These are phyloP conservation scores for Hirtodrosophila trivittata DNA, from an alignment of 2,888 invertebrate species.

Conservation along the genomic window DNA sequence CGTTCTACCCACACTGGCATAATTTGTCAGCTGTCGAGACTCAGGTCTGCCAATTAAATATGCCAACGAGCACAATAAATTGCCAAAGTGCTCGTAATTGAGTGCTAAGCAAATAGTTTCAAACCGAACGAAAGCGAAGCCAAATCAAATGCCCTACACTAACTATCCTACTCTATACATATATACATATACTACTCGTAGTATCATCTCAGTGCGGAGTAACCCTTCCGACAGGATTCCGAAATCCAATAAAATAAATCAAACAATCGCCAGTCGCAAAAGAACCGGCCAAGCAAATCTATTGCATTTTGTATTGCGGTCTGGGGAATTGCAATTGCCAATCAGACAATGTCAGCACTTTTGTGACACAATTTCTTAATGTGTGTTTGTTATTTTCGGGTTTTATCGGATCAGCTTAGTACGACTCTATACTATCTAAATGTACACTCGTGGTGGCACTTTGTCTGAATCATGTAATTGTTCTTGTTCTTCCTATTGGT, in stretches of 20 bases:
- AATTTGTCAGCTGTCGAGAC: too few relatives aligned
- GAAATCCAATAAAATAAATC: too few relatives aligned
- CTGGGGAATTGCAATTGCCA: constrained; percentile 49
- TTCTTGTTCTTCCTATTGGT: too few relatives aligned
- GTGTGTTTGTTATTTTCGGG: constrained; percentile 34
- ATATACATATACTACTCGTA: constrained; percentile 8
- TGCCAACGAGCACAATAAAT: constrained; percentile 63
- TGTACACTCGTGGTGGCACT: too few relatives aligned
- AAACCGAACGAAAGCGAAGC: constrained; percentile 38
- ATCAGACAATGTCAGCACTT: constrained; percentile 60
- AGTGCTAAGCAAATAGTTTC: constrained; percentile 55
- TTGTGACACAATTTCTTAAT: constrained; percentile 41
- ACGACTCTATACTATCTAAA: too few relatives aligned
- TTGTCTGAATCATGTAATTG: too few relatives aligned
- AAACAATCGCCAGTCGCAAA: too few relatives aligned
- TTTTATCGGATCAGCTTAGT: constrained; percentile 22
- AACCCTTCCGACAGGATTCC: too few relatives aligned
- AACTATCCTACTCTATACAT: too few relatives aligned
- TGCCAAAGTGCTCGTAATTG: constrained; percentile 55
- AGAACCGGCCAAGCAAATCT: constrained; percentile 40
- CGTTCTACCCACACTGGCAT: too few relatives aligned
- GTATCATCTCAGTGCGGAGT: too few relatives aligned
- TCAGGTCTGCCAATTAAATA: constrained; percentile 65
- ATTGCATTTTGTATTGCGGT: constrained; percentile 57
- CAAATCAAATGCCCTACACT: constrained; percentile 23